Evolutionary conservation across 2,797 vertebrate genomes (phyloP).

Genomic region (Typhlichthys subterraneus): DNA sequence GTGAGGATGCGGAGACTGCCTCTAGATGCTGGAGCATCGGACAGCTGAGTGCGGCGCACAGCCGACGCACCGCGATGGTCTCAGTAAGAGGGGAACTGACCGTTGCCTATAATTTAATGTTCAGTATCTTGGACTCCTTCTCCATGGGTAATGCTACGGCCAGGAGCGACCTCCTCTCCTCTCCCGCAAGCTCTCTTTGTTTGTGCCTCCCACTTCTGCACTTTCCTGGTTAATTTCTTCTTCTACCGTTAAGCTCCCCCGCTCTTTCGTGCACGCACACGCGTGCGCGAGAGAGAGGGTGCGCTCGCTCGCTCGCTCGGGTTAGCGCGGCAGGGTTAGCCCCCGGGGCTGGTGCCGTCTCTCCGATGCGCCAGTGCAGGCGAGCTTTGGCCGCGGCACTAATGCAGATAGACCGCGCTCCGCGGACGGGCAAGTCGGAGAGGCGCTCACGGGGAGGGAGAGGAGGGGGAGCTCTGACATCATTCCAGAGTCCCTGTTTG

Average conservation of each 20-base stretch:
- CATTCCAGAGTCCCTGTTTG: conserved; percentile 60
- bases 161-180: conserved; percentile 66
- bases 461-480: conserved; percentile 52
- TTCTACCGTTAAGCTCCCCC: conserved; percentile 41
- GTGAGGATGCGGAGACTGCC: conserved; percentile 69
- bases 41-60: conserved; percentile 70
- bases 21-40: conserved; percentile 80
- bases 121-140: conserved; percentile 87
- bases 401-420: conserved; percentile 84
- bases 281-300: neutral
- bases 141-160: conserved; percentile 87
- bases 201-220: conserved; percentile 37
- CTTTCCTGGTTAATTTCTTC: conserved; percentile 38
- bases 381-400: conserved; percentile 75
- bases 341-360: conserved; percentile 74
- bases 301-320: conserved; percentile 49
- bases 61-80: conserved; percentile 81
- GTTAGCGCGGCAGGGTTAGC: conserved; percentile 62
- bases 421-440: conserved; percentile 47
- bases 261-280: conserved; percentile 26
- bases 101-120: conserved; percentile 90
- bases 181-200: conserved; percentile 31
- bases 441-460: conserved; percentile 55
- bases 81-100: conserved; percentile 91
- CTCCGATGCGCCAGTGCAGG: conserved; percentile 83